phyloP scores from a whole-genome alignment of 2,797 vertebrate genomes.

The Micropoecilia bifurca region DNA sequence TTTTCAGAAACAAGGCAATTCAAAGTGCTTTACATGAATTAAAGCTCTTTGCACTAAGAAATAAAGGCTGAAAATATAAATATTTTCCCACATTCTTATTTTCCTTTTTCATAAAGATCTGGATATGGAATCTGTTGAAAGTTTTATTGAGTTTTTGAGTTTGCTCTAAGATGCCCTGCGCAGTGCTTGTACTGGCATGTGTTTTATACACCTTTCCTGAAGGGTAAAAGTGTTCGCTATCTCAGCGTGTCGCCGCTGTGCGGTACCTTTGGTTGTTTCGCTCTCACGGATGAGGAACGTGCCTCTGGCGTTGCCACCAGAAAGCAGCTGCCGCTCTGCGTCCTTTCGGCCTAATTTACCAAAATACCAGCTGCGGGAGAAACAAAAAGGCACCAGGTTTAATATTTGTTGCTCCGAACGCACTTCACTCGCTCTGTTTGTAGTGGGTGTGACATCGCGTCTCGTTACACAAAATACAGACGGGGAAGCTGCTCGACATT shows the following conservation, averaged over 20 bases:
- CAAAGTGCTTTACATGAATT: too few species aligned
- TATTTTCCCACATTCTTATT: background rate
- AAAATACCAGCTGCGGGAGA: conserved; percentile 93
- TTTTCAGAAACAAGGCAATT: too few species aligned
- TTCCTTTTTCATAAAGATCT: background rate
- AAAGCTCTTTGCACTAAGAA: too few species aligned
- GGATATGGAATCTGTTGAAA: background rate
- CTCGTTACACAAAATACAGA: conserved; percentile 17
- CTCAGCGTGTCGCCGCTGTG: conserved; percentile 3
- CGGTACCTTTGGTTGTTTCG: conserved; percentile 98
- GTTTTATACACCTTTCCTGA: conserved; percentile 15
- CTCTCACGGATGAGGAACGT: conserved; percentile 99
- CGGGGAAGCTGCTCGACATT: conserved; percentile 43
- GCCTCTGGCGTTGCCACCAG: conserved; percentile 96
- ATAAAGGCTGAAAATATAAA: background rate
- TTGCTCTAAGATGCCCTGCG: background rate
- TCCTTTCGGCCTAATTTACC: conserved; percentile 99
- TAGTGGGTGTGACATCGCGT: background rate
- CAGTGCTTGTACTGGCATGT: conserved; percentile 1
- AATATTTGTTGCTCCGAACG: conserved; percentile 4
- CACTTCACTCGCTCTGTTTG: conserved; percentile 5
- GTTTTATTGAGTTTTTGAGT: background rate
- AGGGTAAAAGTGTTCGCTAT: conserved; percentile 23
- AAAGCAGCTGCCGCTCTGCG: conserved; percentile 96
- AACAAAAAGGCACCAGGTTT: conserved; percentile 1